Conservation (phyloP, 2,797 vertebrate species). For the Babyrousa celebensis region DNA sequence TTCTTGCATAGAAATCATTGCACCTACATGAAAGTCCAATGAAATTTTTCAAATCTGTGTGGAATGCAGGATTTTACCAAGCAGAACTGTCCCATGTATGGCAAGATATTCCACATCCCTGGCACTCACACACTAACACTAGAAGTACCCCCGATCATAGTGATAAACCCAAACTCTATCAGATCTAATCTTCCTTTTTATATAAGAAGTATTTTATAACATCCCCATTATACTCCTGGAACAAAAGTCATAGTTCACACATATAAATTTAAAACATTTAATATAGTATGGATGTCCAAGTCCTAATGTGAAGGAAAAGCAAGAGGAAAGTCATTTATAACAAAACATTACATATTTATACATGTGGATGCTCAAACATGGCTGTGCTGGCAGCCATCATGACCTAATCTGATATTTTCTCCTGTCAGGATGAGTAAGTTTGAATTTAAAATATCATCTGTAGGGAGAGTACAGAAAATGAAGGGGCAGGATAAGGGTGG, state of each 20-base stretch:
- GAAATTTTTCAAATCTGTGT: background rate
- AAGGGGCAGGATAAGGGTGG: background rate
- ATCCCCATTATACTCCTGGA: background rate
- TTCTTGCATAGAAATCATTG: background rate
- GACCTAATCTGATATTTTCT: background rate
- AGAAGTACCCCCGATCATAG: background rate
- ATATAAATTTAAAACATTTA: conserved; percentile 37
- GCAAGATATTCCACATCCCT: background rate
- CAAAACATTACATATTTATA: conserved; percentile 4
- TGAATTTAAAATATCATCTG: background rate
- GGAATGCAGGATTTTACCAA: background rate
- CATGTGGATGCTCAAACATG: background rate
- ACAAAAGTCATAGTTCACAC: background rate
- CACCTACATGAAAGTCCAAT: background rate
- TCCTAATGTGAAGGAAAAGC: background rate
- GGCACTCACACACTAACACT: background rate
- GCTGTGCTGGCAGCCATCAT: background rate
- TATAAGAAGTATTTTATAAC: background rate
- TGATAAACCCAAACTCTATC: background rate
- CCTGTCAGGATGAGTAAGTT: background rate
- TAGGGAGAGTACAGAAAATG: background rate
- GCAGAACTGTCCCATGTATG: too few species aligned
- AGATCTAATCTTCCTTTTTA: background rate
- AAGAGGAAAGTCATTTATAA: background rate
- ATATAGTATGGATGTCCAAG: background rate